These are phyloP conservation scores for Drosophila jambulina DNA, from an alignment of 1,140 invertebrate genomes.

Conservation along the genomic window DNA sequence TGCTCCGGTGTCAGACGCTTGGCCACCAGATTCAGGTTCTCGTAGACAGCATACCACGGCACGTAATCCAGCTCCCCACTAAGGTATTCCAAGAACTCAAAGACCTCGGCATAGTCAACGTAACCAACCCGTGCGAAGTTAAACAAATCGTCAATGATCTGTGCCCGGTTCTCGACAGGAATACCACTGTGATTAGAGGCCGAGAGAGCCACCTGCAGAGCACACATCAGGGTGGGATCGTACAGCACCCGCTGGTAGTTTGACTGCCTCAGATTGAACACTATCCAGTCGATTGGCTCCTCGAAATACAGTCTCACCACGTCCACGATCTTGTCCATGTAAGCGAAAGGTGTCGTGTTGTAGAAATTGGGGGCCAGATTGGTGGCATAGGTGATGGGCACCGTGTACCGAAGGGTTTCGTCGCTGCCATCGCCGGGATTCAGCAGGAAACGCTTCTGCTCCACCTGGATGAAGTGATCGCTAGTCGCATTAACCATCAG, in stretches of 20 bases:
- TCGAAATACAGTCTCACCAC: constrained; percentile 52
- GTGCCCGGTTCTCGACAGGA: constrained; percentile 90
- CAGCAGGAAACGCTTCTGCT: constrained; percentile 86
- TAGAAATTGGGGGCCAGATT: constrained; percentile 86
- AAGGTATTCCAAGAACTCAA: constrained; percentile 86
- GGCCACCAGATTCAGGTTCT: constrained; percentile 43
- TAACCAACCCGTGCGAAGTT: constrained; percentile 88
- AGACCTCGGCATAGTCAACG: constrained; percentile 85
- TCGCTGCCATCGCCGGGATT: constrained; percentile 71
- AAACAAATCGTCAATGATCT: constrained; percentile 91
- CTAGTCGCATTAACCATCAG: constrained; percentile 86
- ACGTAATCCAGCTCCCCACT: constrained; percentile 86
- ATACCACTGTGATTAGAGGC: constrained; percentile 86
- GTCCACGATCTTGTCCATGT: constrained; percentile 84
- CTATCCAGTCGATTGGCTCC: constrained; percentile 79
- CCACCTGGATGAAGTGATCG: constrained; percentile 24
- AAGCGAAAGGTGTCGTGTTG: constrained; percentile 85
- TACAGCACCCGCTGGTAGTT: constrained; percentile 89
- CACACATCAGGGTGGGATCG: constrained; percentile 86
- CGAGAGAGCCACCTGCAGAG: constrained; percentile 85
- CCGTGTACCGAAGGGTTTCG: constrained; percentile 86
- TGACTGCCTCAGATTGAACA: constrained; percentile 85
- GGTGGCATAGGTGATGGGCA: constrained; percentile 88
- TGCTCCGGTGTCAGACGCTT: constrained; percentile 45
- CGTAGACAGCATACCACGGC: constrained; percentile 86